Conservation (phyloP, 2,113 vertebrate species). For the Meleagris gallopavo region DNA sequence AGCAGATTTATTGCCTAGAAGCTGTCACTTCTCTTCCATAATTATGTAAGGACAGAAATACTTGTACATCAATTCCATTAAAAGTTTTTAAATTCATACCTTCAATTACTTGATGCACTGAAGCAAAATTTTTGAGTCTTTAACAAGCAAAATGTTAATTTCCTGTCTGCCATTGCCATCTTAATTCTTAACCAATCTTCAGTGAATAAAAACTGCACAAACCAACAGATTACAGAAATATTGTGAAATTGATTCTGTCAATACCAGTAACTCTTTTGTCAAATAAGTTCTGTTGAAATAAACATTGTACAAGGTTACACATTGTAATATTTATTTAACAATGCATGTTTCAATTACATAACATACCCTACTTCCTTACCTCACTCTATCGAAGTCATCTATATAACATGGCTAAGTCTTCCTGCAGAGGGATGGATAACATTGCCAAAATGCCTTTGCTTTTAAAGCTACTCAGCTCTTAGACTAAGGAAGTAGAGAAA, state of each 20-base stretch:
- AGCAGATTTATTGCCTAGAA: not conserved
- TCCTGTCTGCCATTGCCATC: not conserved
- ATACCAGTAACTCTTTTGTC: not conserved
- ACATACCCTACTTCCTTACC: not conserved
- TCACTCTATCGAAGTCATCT: not conserved
- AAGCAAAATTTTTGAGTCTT: not conserved
- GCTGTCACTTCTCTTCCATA: not conserved
- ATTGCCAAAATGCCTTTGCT: not conserved
- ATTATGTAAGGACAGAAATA: not conserved
- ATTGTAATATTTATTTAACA: not conserved
- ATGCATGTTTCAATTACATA: not conserved
- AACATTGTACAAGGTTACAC: not conserved
- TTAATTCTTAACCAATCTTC: not conserved
- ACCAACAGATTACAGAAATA: not conserved
- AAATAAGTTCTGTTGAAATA: not conserved
- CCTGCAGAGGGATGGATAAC: not conserved
- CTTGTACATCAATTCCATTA: not conserved
- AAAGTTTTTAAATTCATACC: not conserved
- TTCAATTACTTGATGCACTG: conserved; percentile 11
- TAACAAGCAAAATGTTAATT: not conserved
- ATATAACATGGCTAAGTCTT: not conserved
- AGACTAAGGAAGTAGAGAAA: not conserved
- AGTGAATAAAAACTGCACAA: not conserved
- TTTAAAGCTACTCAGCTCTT: not conserved
- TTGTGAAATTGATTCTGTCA: not conserved